A percentile compares a stretch with the other conserved stretches of the same genome.
Conservation (phyloP, 1,140 invertebrate genomes). For the Drusus annulatus region DNA sequence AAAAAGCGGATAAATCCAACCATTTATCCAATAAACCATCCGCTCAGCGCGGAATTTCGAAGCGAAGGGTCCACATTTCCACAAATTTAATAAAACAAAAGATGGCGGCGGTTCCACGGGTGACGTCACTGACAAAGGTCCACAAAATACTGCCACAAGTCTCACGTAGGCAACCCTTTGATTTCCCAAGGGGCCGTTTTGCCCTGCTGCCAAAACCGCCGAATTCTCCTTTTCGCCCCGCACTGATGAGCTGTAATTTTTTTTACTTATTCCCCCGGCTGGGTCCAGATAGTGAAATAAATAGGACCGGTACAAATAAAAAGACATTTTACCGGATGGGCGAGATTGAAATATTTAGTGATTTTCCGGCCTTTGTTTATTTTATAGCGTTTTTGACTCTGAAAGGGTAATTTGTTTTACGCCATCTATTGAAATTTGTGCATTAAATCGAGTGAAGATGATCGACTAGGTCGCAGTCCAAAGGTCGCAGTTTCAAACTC, state of each 20-base stretch:
- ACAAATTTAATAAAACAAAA: constrained; percentile 27
- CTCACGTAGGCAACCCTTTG: constrained; percentile 5
- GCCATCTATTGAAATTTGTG: too few species aligned
- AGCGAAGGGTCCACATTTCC: too few species aligned
- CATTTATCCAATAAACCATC: too few species aligned
- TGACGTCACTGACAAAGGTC: constrained; percentile 9
- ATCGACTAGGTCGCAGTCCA: too few species aligned
- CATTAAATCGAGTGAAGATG: too few species aligned
- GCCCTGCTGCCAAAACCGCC: not conserved
- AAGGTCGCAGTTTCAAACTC: too few species aligned
- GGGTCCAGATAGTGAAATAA: not conserved
- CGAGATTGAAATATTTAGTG: not conserved
- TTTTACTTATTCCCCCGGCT: not conserved
- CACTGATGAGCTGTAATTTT: constrained; percentile 20
- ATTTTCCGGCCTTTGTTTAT: too few species aligned
- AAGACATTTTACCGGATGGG: not conserved
- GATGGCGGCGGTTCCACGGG: not conserved
- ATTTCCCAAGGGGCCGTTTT: constrained; percentile 20
- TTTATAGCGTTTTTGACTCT: too few species aligned
- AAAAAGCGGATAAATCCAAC: too few species aligned
- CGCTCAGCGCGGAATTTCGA: too few species aligned
- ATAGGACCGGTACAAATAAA: not conserved
- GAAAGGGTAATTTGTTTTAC: too few species aligned
- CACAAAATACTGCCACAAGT: too few species aligned
- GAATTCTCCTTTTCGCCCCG: not conserved